Percentiles rank a stretch among this genome's conserved stretches.
These are phyloP conservation scores for Allygus modestus DNA, from an alignment of 2,888 invertebrate species.

Conservation along the genomic window DNA sequence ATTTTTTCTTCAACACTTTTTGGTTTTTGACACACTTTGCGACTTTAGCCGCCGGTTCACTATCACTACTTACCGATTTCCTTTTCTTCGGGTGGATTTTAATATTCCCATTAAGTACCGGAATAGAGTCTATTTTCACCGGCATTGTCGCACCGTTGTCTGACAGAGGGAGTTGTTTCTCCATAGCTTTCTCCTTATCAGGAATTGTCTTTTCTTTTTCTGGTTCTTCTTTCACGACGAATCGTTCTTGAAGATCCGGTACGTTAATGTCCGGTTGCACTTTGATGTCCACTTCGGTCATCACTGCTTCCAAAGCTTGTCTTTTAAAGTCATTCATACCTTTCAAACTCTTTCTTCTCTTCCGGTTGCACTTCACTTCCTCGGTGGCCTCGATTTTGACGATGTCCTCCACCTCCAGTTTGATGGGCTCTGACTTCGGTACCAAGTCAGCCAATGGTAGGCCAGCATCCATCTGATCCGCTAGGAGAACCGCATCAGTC, in stretches of 20 bases:
- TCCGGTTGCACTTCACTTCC: conserved; percentile 62
- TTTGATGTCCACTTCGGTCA: conserved; percentile 42
- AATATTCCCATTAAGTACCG: conserved; percentile 15
- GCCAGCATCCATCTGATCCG: conserved; percentile 62
- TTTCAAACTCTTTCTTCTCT: conserved; percentile 61
- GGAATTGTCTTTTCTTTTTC: conserved; percentile 26
- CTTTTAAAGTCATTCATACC: conserved; percentile 30
- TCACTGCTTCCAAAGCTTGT: conserved; percentile 41
- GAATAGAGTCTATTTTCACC: conserved; percentile 26
- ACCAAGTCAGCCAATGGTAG: conserved; percentile 65
- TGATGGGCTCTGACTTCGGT: conserved; percentile 61
- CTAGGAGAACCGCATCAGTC: conserved; percentile 71
- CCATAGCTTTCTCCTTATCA: conserved; percentile 29
- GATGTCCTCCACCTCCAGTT: conserved; percentile 61
- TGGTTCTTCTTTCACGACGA: conserved; percentile 45
- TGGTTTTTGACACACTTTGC: conserved; percentile 49
- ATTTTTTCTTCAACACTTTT: conserved; percentile 62
- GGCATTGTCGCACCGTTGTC: conserved; percentile 59
- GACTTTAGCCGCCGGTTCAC: conserved; percentile 51
- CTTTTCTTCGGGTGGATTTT: conserved; percentile 54
- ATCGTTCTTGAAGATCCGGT: conserved; percentile 58
- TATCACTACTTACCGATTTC: conserved; percentile 50
- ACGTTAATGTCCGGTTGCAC: conserved; percentile 10
- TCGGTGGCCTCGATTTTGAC: conserved; percentile 52
- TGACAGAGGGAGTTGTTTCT: conserved; percentile 59